Base-by-base conservation (phyloP, 2,888 invertebrate genomes). In the Exephanes ischioxanthus region DNA sequence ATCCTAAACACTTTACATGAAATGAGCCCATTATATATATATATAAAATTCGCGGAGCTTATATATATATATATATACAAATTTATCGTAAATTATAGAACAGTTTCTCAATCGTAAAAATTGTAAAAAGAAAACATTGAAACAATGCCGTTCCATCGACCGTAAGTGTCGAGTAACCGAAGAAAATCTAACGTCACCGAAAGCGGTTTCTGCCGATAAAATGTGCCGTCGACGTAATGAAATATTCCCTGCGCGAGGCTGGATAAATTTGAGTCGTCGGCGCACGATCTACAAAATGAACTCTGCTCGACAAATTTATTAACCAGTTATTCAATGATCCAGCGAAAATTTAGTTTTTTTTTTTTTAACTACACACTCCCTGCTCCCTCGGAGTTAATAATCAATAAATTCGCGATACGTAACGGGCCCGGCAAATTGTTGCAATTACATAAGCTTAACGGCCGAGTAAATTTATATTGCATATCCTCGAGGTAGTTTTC, bases 401-500 rank as follows among this genome's bases (percentile, higher is more conserved):
- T 30, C 30, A 30, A 61, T 61, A 26, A 61, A 61, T 61, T 53
- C 53, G 19, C 61, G 9, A 58, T 22, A 61, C 61, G 61, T 19
- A 53, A 53, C n/a, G 19, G 53, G 53, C 1, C 19, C 61, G 30
- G 30, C 4, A 30, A 61, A 30, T 16, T 16, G 26, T 61, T 61
- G 30, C 30, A 63, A 22, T 30, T 16, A 63, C 30, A 30, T 2
- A 67, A 67, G 37, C 37, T n/a, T 26, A 67, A 37, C 16, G 7
- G 33, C 9, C 9, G 67, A 41, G 37, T 41, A 41, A 41, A 41
- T 41, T 67, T 41, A 66, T 2, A 9, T 11, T 51, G 67, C 55
- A 63, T 45, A 67, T 73, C 30, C 26, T 41, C 63, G 14, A 48
- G 66, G 75, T 79, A 11, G 22, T 79, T 82, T 79, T 79, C 78